These are phyloP conservation scores for Apis mellifera DNA, from an alignment of 1,140 invertebrate genomes.

Conservation along the genomic window Amel_HAv3.1 CM009935.2:2255501-2256000, in stretches of 20 bases:
- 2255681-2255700: not conserved
- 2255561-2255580: not conserved
- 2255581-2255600: not conserved
- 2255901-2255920: not conserved
- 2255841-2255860: not conserved
- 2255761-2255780: not conserved
- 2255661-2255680: too few relatives aligned
- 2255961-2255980: not conserved
- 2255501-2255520: not conserved
- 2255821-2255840: not conserved
- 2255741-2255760: not conserved
- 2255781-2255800: not conserved
- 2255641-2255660: not conserved
- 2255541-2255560: too few relatives aligned
- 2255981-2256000: not conserved
- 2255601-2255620: not conserved
- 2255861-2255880: slow-evolving; percentile 6
- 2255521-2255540: not conserved
- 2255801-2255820: not conserved
- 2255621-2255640: not conserved
- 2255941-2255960: not conserved
- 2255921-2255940: not conserved
- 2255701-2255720: too few relatives aligned
- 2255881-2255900: not conserved
- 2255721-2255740: not conserved